These are phyloP conservation scores for Coleophora flavipennella DNA, from an alignment of 2,888 invertebrate genomes.

Conservation along the genomic window DNA sequence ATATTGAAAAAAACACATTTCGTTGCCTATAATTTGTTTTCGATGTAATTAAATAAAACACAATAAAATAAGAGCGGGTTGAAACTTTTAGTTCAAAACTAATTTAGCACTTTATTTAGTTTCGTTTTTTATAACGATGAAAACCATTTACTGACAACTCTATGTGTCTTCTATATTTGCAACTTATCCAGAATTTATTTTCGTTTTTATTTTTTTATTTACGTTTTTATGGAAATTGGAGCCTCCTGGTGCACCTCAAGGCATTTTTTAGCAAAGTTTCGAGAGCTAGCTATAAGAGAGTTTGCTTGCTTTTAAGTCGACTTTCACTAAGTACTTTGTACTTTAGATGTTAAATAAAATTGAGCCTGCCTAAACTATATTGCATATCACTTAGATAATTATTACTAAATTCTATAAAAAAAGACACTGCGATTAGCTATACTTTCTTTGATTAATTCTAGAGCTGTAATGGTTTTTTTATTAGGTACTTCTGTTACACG, in stretches of 20 bases:
- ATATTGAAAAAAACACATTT: too few relatives aligned
- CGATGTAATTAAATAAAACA: too few relatives aligned
- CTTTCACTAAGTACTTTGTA: not conserved
- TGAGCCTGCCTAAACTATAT: conserved; percentile 65
- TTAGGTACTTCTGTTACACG: not conserved
- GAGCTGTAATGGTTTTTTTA: not conserved
- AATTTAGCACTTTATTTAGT: too few relatives aligned
- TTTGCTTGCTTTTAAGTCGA: not conserved
- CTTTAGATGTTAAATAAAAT: conserved; percentile 17
- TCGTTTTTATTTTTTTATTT: not conserved
- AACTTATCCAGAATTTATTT: too few relatives aligned
- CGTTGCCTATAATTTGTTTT: too few relatives aligned
- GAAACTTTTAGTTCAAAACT: too few relatives aligned
- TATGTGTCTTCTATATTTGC: too few relatives aligned
- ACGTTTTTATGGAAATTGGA: not conserved
- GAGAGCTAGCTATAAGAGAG: not conserved
- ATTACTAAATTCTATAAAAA: conserved; percentile 32
- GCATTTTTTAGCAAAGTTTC: not conserved
- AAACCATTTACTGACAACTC: too few relatives aligned
- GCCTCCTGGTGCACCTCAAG: too few relatives aligned
- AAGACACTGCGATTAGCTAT: conserved; percentile 28
- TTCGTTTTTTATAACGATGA: too few relatives aligned
- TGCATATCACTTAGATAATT: conserved; percentile 66
- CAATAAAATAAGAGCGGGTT: too few relatives aligned
- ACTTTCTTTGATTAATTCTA: conserved; percentile 15